These are phyloP conservation scores for Marasmarcha lunaedactyla DNA, from an alignment of 2,888 invertebrate genomes.

Conservation along the genomic window DNA sequence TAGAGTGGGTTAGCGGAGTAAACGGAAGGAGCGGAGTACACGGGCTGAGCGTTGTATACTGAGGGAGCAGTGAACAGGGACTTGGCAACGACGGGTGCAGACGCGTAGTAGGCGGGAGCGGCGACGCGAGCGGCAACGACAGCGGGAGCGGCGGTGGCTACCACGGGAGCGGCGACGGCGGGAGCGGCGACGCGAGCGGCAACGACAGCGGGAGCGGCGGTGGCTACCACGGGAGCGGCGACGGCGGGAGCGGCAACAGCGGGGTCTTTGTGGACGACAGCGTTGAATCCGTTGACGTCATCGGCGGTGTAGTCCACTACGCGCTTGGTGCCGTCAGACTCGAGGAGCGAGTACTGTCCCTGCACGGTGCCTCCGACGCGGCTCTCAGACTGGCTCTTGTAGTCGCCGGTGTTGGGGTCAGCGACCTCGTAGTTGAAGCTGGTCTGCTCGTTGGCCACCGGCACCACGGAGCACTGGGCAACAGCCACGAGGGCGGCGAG, in stretches of 20 bases:
- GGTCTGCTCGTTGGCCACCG: slow-evolving; percentile 59
- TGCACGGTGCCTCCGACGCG: slow-evolving; percentile 63
- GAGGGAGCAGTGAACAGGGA: slow-evolving; percentile 18
- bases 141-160: slow-evolving; percentile 10
- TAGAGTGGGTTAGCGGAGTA: slow-evolving; percentile 10
- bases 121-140: slow-evolving; percentile 28
- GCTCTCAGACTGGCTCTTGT: slow-evolving; percentile 67
- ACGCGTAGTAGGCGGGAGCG: slow-evolving; percentile 3
- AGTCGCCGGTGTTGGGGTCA: slow-evolving; percentile 69
- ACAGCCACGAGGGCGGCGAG: slow-evolving; percentile 47
- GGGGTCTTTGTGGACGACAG: slow-evolving; percentile 66
- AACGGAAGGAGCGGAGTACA: slow-evolving; percentile 13
- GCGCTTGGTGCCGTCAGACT: slow-evolving; percentile 67
- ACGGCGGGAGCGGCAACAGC: slow-evolving; percentile 31
- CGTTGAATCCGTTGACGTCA: slow-evolving; percentile 69
- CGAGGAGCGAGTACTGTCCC: slow-evolving; percentile 68
- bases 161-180: slow-evolving; percentile 13
- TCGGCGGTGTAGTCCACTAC: slow-evolving; percentile 71
- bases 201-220: no score
- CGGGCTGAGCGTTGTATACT: slow-evolving; percentile 9
- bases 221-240: no score
- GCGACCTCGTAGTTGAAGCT: slow-evolving; percentile 70
- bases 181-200: no score
- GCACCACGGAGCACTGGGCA: slow-evolving; percentile 56
- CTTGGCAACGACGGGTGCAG: slow-evolving; percentile 20